Evolutionary conservation across 1,140 invertebrate species (phyloP).

Genomic region (Neodiprion lecontei): DNA sequence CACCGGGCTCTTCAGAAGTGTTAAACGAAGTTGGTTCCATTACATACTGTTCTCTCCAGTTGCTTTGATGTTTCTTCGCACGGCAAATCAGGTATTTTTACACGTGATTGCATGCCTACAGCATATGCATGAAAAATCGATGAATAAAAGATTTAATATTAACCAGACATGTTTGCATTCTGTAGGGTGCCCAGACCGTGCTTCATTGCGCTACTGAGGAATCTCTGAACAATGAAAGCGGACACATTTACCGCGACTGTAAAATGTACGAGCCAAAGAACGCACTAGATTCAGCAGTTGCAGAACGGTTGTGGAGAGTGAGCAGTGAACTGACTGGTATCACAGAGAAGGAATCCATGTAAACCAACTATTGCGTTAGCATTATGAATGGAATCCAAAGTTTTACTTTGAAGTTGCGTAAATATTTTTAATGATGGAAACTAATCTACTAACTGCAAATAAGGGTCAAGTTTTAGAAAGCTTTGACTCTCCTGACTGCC

Average conservation of each 20-base stretch:
- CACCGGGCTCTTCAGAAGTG: constrained; percentile 77
- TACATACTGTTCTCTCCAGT: constrained; percentile 74
- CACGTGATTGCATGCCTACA: constrained; percentile 13
- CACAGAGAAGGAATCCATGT: not conserved
- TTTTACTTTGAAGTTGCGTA: not conserved
- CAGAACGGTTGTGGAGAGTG: constrained; percentile 73
- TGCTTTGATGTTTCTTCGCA: constrained; percentile 74
- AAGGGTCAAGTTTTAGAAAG: not conserved
- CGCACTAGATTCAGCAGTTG: constrained; percentile 66
- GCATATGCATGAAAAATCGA: not conserved
- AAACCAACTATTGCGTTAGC: not conserved
- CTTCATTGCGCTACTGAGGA: constrained; percentile 78
- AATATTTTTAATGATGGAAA: not conserved
- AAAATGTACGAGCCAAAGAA: constrained; percentile 69
- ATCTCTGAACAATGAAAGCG: constrained; percentile 67
- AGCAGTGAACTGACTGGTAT: constrained; percentile 65
- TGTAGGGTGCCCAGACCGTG: constrained; percentile 78
- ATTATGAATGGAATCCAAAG: not conserved
- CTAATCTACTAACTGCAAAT: no score
- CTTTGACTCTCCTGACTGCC: not conserved
- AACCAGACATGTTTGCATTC: constrained; percentile 23
- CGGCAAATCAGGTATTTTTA: constrained; percentile 71
- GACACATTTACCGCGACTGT: constrained; percentile 78
- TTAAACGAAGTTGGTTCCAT: constrained; percentile 73
- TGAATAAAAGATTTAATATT: constrained; percentile 6